Base-by-base conservation (phyloP, 2,113 vertebrate genomes). In the Myrmecobius fasciatus region DNA sequence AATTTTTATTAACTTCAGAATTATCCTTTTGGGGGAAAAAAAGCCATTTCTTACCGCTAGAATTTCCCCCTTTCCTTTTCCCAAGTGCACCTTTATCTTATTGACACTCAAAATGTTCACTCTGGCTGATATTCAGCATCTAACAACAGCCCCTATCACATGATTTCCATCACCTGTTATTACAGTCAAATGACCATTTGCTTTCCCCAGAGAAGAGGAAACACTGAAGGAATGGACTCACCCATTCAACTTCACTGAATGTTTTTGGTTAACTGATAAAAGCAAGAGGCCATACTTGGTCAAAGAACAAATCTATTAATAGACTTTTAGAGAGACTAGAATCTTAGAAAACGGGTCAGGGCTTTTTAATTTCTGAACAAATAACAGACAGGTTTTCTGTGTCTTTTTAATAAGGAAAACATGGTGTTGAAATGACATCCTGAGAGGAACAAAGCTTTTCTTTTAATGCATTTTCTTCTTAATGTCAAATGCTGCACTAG, bases 1-100 rank as follows among this genome's bases (percentile, higher is more conserved):
- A 95, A 93, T 52, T 97, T 96, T 91, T 92, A 97, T 94, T 94
- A 94, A 95, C 43, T 91, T 92, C 51, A 92, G 25, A 46, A 67
- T 25, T 90, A 9, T 88, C 92, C 90, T 1, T 95, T 93, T 96
- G 49, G 49, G 49, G 31, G 90, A 94, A 91, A 92, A 25, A 28
- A 93, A 95, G 95, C 83, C 2, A 43, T 60, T 96, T 94, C 28
- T 92, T 92, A n/a, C 28, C n/a, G 88, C 75, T 91, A 94, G 52
- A 92, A 91, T 56, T 90, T 95, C 92, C 51, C 51, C 25, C 60
- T 91, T 95, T 28, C 47, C 52, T 94, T 92, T 25, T 43, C 17
- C 67, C 47, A 95, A 95, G 94, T 94, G 3, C 25, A 54, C 89
- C 95, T 91, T 91, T 53, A 12, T 52, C 47, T 90, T 91, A 26